Evolutionary conservation across 2,888 invertebrate genomes (phyloP), one percentile per base, ranked within the genome.

Genomic region (Troides oblongomaculatus): DNA sequence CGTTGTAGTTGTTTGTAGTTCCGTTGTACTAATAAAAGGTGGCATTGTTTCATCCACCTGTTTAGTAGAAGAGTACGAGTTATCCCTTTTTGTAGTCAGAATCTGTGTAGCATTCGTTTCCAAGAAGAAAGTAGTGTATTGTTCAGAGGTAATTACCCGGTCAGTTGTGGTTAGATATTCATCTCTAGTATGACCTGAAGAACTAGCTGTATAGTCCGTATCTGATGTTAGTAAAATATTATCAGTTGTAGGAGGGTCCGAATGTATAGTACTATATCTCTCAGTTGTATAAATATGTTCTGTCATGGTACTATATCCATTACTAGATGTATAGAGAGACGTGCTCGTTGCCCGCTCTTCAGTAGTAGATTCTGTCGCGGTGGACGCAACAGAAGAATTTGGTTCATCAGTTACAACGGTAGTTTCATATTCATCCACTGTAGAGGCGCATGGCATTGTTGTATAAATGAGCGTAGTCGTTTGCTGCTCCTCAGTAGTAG

Each of bases 391-490:
- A 6, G 53, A 17, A n/a, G 53, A 14, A 6, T 14, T 17, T 5
- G 53, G 39, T 10, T 8, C 39, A 39, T 6, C 39, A 10, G 39
- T 39, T 10, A 8, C 8, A 10, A 39, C 39, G 53, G 53, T 53
- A 12, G 53, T 53, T 53, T 53, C n/a, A 39, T 39, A 39, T 39
- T 39, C 10, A 6, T n/a, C 53, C 8, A 7, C 14, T 18, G 21
- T 43, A 64, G 39, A 8, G n/a, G 25, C 43, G 12, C 46, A 2
- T 12, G n/a, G 10, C 23, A 43, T 8, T n/a, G 61, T 30, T 21
- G 61, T 64, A 23, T 61, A 64, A 43, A 10, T 23, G 18, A 36
- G 53, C 5, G 62, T 67, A 1, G 67, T 67, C 39, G 39, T 8
- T 25, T 14, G 43, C 57, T 57, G 25, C 23, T 30, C 43, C 3